These are phyloP conservation scores for Drosophila leontia DNA, from an alignment of 1,140 invertebrate species.

Conservation along the genomic window DNA sequence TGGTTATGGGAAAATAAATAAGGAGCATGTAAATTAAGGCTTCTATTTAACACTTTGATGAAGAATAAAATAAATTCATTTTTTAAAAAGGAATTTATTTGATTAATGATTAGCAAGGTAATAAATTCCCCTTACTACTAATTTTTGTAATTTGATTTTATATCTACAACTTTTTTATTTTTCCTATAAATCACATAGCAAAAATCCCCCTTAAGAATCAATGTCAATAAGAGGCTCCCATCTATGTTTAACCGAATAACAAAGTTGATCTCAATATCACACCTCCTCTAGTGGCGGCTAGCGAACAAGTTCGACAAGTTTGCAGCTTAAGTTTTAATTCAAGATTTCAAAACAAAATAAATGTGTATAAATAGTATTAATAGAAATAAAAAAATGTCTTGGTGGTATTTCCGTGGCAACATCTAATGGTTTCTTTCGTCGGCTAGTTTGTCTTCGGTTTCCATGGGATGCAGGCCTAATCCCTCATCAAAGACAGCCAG, in stretches of 20 bases:
- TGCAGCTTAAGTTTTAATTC: slow-evolving; percentile 38
- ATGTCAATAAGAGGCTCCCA: slow-evolving; percentile 17
- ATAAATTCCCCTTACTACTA: neutral
- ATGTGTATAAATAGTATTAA: slow-evolving; percentile 18
- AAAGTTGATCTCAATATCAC: slow-evolving; percentile 43
- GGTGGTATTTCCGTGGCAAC: slow-evolving; percentile 38
- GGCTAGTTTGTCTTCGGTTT: slow-evolving; percentile 11
- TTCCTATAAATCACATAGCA: neutral
- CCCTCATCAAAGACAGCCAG: slow-evolving; percentile 41
- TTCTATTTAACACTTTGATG: neutral
- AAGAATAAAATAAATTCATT: neutral
- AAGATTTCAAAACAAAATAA: slow-evolving; percentile 51
- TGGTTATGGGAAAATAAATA: neutral
- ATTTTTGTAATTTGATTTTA: neutral
- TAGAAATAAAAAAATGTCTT: slow-evolving; percentile 30
- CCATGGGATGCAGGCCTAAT: slow-evolving; percentile 52
- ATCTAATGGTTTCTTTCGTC: slow-evolving; percentile 25
- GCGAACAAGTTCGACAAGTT: slow-evolving; percentile 42
- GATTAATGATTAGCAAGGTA: neutral
- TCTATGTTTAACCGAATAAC: neutral
- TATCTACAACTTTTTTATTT: neutral
- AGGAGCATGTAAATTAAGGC: neutral
- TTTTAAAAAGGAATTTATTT: neutral
- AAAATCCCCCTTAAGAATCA: slow-evolving; percentile 8
- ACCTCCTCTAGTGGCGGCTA: slow-evolving; percentile 9